Evolutionary conservation across 2,888 invertebrate species (phyloP), one percentile per base, ranked within the genome.

Genomic region (Xylota sylvarum): DNA sequence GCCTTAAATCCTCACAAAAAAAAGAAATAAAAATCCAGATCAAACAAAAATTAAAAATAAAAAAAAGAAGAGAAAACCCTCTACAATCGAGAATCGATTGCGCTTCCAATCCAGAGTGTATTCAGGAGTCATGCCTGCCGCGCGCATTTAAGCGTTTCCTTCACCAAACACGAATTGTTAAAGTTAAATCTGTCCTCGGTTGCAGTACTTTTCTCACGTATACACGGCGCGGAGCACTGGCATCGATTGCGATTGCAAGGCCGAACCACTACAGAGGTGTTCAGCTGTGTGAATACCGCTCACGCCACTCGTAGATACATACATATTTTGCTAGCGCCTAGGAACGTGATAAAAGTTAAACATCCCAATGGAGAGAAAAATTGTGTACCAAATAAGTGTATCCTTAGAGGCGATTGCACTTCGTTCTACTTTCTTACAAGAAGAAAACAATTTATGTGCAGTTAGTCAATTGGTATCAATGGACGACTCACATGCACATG

Each of bases 271-370:
- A 60, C 60, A 9, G 14, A 27, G 9, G 74, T 27, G 62, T 40
- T 76, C 77, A 58, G 40, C 17, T 78, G 55, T 17, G 62, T 62
- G 69, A 37, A 52, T 23, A 62, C 27, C 27, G n/a, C 74, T 12
- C 50, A 17, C 12, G 9, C 14, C 12, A 3, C 7, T 19, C 14
- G 23, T 19, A 43, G 50, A 19, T 60, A 32, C 30, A 58, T 72
- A 78, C 43, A 35, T 5, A 2, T 76, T 58, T 17, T 65, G 60
- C 27, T n/a, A n/a, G 10, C 72, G 84, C 79, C 84, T 69, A 55
- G 79, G 37, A 69, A 84, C 79, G 79, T 74, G 79, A 79, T 79
- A 79, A 84, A 84, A 79, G 79, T 79, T 84, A 79, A 79, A 69
- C 73, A 79, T 79, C 73, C 73, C 73, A 79, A 74, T 76, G 69